Conservation (phyloP, 1,140 invertebrate species). For the Ectropis grisescens region DNA sequence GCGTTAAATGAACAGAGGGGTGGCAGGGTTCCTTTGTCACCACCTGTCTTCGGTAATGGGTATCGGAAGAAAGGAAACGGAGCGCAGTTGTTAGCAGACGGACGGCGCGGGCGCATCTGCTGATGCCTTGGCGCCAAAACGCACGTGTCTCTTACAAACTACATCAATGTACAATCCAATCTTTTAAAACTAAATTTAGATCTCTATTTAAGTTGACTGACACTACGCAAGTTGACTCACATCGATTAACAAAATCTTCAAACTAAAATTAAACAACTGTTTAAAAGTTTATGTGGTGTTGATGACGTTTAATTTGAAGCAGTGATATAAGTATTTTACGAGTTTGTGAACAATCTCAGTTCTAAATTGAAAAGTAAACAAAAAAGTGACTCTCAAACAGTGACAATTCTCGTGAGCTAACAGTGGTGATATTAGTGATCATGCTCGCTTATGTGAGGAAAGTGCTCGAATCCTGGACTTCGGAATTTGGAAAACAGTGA, state of each 20-base stretch:
- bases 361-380: conserved; percentile 2
- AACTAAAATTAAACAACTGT: no score
- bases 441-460: no score
- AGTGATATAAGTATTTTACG: no score
- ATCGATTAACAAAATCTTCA: no score
- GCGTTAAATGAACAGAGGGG: conserved; percentile 29
- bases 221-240: no score
- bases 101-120: conserved; percentile 50
- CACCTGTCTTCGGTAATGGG: conserved; percentile 56
- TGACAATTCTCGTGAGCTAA: background rate
- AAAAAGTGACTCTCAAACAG: conserved; percentile 2
- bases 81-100: conserved; percentile 30
- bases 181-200: conserved; percentile 3
- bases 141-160: no score
- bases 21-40: conserved; percentile 52
- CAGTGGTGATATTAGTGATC: background rate
- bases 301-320: no score
- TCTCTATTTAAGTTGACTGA: no score
- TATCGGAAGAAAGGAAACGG: conserved; percentile 39
- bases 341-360: background rate
- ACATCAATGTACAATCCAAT: conserved; percentile 8
- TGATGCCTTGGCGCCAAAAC: conserved; percentile 37
- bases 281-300: no score
- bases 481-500: conserved; percentile 2
- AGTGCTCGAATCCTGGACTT: no score